A percentile compares a stretch with the other conserved stretches of the same genome.
phyloP scores from a whole-genome alignment of 2,888 invertebrate genomes.

The Scotopteryx bipunctaria region DNA sequence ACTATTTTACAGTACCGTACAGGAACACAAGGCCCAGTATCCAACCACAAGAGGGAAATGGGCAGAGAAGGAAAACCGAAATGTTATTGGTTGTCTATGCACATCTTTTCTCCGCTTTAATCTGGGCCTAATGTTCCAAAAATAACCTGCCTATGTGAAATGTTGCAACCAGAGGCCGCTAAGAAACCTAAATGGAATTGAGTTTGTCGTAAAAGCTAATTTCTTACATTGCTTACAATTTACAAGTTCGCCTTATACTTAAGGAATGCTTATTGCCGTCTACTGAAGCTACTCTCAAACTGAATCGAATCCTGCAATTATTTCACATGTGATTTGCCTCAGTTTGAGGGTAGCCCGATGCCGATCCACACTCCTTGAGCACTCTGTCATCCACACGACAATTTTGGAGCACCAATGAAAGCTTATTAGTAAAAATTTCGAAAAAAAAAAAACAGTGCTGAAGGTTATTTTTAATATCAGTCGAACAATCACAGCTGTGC shows the following conservation, averaged over 20 bases:
- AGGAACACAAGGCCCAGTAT: too few species aligned
- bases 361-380: slow-evolving; percentile 51
- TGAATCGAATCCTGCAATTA: too few species aligned
- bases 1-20: too few species aligned
- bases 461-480: slow-evolving; percentile 34
- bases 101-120: too few species aligned
- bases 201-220: slow-evolving; percentile 54
- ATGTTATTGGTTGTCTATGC: too few species aligned
- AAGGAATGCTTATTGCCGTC: slow-evolving; percentile 60
- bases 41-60: too few species aligned
- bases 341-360: too few species aligned
- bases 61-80: too few species aligned
- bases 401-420: slow-evolving; percentile 75
- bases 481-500: slow-evolving; percentile 35
- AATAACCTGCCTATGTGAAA: too few species aligned
- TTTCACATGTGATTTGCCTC: too few species aligned
- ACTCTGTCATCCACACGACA: slow-evolving; percentile 65
- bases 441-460: slow-evolving; percentile 46
- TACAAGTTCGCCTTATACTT: slow-evolving; percentile 60
- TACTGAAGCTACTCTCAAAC: neutral
- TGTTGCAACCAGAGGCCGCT: slow-evolving; percentile 12
- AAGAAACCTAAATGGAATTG: slow-evolving; percentile 46
- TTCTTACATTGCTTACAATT: slow-evolving; percentile 62
- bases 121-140: too few species aligned
- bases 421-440: slow-evolving; percentile 57